Evolutionary conservation across 1,140 invertebrate species (phyloP).

Genomic region (Drosophila ogumai): DNA sequence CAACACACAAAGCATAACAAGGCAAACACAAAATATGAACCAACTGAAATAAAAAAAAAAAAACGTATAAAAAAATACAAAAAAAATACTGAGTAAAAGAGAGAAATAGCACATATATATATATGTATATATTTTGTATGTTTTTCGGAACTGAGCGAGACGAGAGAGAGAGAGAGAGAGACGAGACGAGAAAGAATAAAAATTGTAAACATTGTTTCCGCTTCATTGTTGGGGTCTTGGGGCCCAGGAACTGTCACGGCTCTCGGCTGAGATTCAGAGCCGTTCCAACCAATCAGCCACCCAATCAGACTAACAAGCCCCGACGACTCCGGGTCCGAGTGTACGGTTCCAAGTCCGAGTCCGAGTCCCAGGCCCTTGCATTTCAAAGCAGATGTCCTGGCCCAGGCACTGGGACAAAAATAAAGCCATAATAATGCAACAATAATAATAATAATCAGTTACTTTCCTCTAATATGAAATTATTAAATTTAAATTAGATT

Average conservation of each 20-base stretch:
- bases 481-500: too few species aligned
- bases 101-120: conserved; percentile 25
- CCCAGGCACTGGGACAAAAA: conserved; percentile 8
- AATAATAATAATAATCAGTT: not conserved
- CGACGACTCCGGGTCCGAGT: conserved; percentile 7
- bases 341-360: conserved; percentile 1
- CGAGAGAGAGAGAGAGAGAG: not conserved
- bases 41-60: conserved; percentile 33
- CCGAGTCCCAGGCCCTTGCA: conserved; percentile 54
- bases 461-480: not conserved
- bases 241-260: conserved; percentile 60
- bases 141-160: conserved; percentile 33
- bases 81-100: conserved; percentile 11
- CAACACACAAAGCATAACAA: conserved; percentile 82
- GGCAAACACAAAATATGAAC: conserved; percentile 70
- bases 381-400: conserved; percentile 70
- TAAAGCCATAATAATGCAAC: too few species aligned
- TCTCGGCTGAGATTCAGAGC: conserved; percentile 52
- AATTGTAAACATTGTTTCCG: conserved; percentile 82
- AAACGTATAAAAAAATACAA: conserved; percentile 1
- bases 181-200: conserved; percentile 27
- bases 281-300: conserved; percentile 74
- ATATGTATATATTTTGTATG: conserved; percentile 39
- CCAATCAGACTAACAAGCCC: conserved; percentile 80
- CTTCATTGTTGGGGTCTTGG: conserved; percentile 69